phyloP scores from a whole-genome alignment of 2,797 vertebrate species.

The Poeciliopsis gracilis region DNA sequence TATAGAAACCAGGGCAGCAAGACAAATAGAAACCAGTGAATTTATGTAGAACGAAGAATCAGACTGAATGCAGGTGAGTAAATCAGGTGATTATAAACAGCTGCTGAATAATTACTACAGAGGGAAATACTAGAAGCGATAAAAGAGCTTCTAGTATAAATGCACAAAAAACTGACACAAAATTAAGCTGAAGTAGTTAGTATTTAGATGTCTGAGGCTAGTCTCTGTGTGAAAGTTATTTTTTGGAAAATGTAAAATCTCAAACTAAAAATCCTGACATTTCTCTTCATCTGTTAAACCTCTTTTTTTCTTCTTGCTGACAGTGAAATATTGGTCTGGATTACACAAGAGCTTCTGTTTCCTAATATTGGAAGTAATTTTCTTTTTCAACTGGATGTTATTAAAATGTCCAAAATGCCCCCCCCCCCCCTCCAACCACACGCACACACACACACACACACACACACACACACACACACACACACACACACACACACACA shows the following conservation, averaged over 20 bases:
- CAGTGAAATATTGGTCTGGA: not conserved
- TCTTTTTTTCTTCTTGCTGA: not conserved
- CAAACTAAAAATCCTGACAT: not conserved
- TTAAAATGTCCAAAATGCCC: too few species aligned
- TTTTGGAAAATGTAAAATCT: not conserved
- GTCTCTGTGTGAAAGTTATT: not conserved
- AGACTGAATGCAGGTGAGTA: not conserved
- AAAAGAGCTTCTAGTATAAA: not conserved
- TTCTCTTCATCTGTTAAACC: not conserved
- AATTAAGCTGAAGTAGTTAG: not conserved
- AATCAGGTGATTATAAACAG: not conserved
- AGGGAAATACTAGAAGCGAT: not conserved
- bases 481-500: too few species aligned
- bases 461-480: too few species aligned
- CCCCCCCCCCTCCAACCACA: too few species aligned
- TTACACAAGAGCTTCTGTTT: slow-evolving; percentile 23
- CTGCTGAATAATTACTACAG: not conserved
- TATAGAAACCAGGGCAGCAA: not conserved
- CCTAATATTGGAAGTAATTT: not conserved
- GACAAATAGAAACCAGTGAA: not conserved
- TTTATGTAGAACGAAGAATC: not conserved
- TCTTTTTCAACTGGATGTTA: not conserved
- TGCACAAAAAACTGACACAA: not conserved
- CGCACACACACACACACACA: too few species aligned
- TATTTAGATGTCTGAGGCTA: too few species aligned